phyloP scores from a whole-genome alignment of 2,113 vertebrate species.

The Bubo blakistoni region DNA sequence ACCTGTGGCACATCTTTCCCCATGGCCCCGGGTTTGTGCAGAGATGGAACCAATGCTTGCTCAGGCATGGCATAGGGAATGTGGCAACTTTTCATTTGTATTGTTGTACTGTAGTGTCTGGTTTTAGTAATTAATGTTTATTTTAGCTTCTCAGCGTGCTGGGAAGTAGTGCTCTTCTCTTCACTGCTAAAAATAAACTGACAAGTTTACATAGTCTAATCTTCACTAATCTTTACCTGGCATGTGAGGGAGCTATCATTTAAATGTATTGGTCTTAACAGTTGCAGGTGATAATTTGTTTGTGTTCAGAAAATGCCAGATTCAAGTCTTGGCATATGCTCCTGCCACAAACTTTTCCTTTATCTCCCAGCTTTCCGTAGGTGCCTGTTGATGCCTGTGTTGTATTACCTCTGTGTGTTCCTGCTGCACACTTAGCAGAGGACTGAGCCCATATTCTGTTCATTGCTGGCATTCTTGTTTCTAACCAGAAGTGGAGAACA shows the following conservation, averaged over 20 bases:
- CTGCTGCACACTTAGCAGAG: not conserved
- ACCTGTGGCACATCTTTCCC: fast-evolving
- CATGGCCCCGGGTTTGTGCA: not conserved
- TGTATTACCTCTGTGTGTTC: not conserved
- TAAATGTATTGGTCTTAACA: not conserved
- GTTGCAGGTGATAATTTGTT: not conserved
- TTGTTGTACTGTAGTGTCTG: not conserved
- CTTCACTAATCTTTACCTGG: not conserved
- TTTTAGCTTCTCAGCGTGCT: not conserved
- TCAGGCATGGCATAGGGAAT: not conserved
- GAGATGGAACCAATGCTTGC: not conserved
- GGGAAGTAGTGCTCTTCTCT: not conserved
- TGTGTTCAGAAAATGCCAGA: not conserved
- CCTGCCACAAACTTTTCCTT: not conserved
- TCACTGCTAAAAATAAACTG: not conserved
- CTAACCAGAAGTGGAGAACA: not conserved
- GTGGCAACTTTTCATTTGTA: not conserved
- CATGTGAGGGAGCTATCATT: not conserved
- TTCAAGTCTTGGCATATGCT: not conserved
- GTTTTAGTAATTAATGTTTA: not conserved
- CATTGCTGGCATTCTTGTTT: not conserved
- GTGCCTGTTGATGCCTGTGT: not conserved
- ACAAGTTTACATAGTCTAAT: not conserved
- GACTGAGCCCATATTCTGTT: not conserved
- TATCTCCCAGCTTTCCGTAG: not conserved